Base-by-base conservation (phyloP, 2,113 vertebrate genomes). In the Cochlearius cochlearius region DNA sequence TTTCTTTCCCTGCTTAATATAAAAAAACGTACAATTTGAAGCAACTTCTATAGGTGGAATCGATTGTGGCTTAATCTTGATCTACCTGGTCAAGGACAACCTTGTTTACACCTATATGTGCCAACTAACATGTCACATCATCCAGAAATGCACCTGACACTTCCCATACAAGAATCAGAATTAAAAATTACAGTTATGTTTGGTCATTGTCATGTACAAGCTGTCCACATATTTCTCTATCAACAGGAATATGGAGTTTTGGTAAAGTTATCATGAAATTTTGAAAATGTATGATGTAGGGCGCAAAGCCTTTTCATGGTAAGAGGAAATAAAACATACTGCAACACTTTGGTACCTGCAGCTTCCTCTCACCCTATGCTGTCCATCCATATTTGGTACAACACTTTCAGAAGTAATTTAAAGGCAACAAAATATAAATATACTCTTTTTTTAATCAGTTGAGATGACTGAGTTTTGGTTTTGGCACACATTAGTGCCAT, bases 391-490 rank as follows among this genome's bases (percentile, higher is more conserved):
- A 79, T 86, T 62, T 90, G 67, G 60, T 84, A 81, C 67, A 85
- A 45, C 79, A 58, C 67, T 83, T 85, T 76, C 63, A 92, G 34
- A 88, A 71, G 58, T 94, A 89, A 92, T 95, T 95, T 96, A 95
- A 93, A 49, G 53, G 73, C 58, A 92, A 92, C 47, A 80, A 72
- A 95, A 76, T 78, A 15, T 62, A 94, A 95, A 82, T 92, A 92
- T 53, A 60, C 75, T 59, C 73, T 63, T 95, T 95, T 96, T 87
- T 94, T 68, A 94, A 78, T 94, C 32, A n/a, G 59, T 88, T 91
- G 84, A 94, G 87, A 29, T 94, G 84, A 86, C 90, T 43, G 41
- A 96, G 81, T 95, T 96, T 95, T 94, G 45, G 90, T 96, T 94
- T 91, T 43, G 41, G 41, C 41, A 82, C 56, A 14, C 94, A 81